These are phyloP conservation scores for Melinopterus prodromus DNA, from an alignment of 2,888 invertebrate genomes.

Conservation along the genomic window DNA sequence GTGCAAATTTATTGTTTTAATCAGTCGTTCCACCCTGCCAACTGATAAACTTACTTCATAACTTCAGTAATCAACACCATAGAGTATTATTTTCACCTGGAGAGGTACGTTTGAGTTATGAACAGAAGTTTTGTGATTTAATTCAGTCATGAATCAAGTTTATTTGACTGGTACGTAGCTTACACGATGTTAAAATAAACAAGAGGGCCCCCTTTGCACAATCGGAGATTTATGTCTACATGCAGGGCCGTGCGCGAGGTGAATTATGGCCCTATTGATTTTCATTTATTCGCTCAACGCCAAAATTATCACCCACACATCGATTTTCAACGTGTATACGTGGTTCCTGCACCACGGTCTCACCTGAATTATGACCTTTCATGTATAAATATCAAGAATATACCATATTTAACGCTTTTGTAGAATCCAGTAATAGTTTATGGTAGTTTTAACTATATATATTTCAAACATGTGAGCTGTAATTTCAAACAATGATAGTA, in stretches of 20 bases:
- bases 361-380: neutral
- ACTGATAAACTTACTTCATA: too few species aligned
- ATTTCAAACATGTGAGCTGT: too few species aligned
- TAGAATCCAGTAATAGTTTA: too few species aligned
- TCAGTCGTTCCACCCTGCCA: too few species aligned
- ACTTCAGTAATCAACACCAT: neutral
- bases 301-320: conserved; percentile 4
- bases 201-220: conserved; percentile 4
- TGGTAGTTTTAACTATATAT: too few species aligned
- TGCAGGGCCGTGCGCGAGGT: neutral
- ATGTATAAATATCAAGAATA: neutral
- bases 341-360: neutral
- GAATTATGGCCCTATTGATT: conserved; percentile 4
- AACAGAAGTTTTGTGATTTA: neutral
- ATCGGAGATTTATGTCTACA: neutral
- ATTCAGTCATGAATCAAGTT: neutral
- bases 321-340: neutral
- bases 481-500: too few species aligned
- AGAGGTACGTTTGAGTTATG: neutral
- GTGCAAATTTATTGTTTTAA: too few species aligned
- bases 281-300: neutral
- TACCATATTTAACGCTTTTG: neutral
- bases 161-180: conserved; percentile 4
- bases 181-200: conserved; percentile 4
- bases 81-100: neutral